Percentiles rank a stretch among this genome's conserved stretches.
Conservation (phyloP, 2,797 vertebrate genomes). For the Paramormyrops hopkinsi region DNA sequence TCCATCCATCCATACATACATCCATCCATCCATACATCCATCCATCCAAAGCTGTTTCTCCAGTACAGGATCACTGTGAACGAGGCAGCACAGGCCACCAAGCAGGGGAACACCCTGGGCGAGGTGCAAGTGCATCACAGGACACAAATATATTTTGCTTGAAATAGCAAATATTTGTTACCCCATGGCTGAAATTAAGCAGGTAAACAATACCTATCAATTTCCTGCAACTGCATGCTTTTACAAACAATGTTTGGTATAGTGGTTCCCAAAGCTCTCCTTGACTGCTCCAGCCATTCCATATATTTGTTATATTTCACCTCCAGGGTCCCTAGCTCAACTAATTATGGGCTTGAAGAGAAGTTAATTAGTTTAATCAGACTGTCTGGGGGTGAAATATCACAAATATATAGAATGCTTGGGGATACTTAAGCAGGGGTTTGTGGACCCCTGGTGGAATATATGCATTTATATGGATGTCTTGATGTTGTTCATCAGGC, state of each 20-base stretch:
- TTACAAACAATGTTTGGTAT: not conserved
- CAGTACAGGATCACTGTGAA: not conserved
- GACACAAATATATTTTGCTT: not conserved
- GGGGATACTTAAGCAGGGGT: not conserved
- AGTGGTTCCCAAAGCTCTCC: not conserved
- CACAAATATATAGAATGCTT: not conserved
- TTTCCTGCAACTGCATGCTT: not conserved
- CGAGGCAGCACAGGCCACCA: not conserved
- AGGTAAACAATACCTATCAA: not conserved
- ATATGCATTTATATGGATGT: not conserved
- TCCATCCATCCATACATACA: too few species aligned
- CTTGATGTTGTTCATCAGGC: not conserved
- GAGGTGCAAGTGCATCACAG: not conserved
- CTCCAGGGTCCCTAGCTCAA: not conserved
- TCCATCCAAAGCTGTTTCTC: not conserved
- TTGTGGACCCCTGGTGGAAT: not conserved
- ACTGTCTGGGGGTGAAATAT: conserved; percentile 2
- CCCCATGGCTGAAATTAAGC: not conserved
- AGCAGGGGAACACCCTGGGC: not conserved
- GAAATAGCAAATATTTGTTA: not conserved
- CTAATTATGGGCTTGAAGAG: conserved; percentile 10
- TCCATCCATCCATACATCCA: too few species aligned
- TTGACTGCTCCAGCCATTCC: not conserved
- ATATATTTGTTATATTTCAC: not conserved
- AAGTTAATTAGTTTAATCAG: conserved; percentile 9